A percentile compares a stretch with the other conserved stretches of the same genome.
phyloP scores from a whole-genome alignment of 2,797 vertebrate species.

The Rachycentron canadum region DNA sequence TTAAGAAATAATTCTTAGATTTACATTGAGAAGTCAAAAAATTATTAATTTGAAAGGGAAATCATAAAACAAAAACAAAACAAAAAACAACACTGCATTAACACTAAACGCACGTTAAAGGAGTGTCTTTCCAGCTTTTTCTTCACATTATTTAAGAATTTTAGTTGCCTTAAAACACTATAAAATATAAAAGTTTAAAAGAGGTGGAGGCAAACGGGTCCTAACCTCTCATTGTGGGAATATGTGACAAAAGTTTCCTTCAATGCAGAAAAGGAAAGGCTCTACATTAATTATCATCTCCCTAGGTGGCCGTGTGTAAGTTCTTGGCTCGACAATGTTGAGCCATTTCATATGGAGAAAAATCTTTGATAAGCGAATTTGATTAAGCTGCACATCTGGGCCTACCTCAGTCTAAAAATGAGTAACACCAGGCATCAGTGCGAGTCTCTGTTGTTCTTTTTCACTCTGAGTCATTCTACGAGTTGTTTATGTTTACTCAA shows the following conservation, averaged over 20 bases:
- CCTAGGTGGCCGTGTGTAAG: slow-evolving; percentile 32
- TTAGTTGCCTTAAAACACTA: not conserved
- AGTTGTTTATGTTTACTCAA: slow-evolving; percentile 74
- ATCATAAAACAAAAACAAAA: not conserved
- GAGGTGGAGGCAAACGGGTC: not conserved
- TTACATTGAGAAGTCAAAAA: not conserved
- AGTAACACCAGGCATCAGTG: slow-evolving; percentile 61
- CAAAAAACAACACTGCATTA: not conserved
- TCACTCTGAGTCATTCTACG: slow-evolving; percentile 57
- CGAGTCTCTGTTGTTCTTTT: slow-evolving; percentile 45
- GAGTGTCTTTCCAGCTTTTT: not conserved
- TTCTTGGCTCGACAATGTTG: slow-evolving; percentile 34
- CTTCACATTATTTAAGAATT: not conserved
- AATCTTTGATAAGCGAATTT: slow-evolving; percentile 61
- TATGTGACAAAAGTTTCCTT: slow-evolving; percentile 14
- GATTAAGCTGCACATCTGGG: slow-evolving; percentile 69
- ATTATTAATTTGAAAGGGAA: not conserved
- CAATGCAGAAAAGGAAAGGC: slow-evolving; percentile 30
- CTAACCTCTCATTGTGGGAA: not conserved
- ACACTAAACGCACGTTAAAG: not conserved
- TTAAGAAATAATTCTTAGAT: not conserved
- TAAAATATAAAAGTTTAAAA: slow-evolving; percentile 5
- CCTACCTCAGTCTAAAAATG: slow-evolving; percentile 54
- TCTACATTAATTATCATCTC: slow-evolving; percentile 5
- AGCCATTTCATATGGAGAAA: slow-evolving; percentile 49